Evolutionary conservation across 2,888 invertebrate species (phyloP).

Genomic region (Nineta flava): DNA sequence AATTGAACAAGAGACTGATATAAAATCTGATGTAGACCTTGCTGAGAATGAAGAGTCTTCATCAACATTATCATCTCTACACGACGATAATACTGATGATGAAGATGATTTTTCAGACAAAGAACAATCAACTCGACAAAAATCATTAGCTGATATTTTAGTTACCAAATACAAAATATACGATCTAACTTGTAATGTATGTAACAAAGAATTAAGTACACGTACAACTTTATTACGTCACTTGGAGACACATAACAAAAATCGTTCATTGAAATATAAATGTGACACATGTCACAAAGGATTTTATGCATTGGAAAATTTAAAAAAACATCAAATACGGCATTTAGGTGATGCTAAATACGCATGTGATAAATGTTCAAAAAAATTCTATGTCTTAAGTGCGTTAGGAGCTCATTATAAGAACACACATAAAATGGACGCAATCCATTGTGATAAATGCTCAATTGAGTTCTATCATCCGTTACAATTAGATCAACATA

Average conservation of each 20-base stretch:
- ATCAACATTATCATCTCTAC: neutral
- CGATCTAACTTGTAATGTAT: neutral
- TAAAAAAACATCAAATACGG: neutral
- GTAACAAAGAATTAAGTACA: neutral
- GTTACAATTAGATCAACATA: neutral
- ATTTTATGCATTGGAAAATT: neutral
- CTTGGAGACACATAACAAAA: neutral
- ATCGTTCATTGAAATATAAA: neutral
- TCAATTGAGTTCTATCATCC: neutral
- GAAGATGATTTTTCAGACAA: neutral
- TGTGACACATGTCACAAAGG: neutral
- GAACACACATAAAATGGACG: neutral
- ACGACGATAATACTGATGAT: neutral
- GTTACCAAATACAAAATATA: neutral
- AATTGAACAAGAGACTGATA: neutral
- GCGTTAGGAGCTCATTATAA: neutral
- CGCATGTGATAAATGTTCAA: neutral
- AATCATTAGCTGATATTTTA: neutral
- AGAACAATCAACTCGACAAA: neutral
- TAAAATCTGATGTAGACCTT: neutral
- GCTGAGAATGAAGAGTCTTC: neutral
- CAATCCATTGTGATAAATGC: neutral
- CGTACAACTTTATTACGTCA: neutral
- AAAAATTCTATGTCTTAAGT: neutral
- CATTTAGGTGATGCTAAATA: neutral